A percentile compares a stretch with the other conserved stretches of the same genome.
Conservation (phyloP, 2,797 vertebrate genomes). For the Rhodeus uyekii region DNA sequence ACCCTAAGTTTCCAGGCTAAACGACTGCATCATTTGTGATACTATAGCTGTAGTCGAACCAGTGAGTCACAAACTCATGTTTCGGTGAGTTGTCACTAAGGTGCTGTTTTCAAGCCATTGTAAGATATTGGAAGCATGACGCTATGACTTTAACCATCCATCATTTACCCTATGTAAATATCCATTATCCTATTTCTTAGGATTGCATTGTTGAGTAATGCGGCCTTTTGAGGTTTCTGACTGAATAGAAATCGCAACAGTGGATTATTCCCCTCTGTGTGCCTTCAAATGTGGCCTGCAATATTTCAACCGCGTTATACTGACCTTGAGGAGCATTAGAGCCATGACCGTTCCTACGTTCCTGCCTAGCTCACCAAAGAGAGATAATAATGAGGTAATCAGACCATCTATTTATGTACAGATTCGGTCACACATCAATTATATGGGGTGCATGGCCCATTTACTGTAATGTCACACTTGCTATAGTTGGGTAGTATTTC, state of each 20-base stretch:
- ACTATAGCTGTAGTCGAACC: neutral
- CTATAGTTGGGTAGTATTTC: conserved; percentile 32
- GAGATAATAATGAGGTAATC: conserved; percentile 36
- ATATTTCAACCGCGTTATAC: conserved; percentile 23
- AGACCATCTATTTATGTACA: conserved; percentile 52
- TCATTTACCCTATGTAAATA: conserved; percentile 17
- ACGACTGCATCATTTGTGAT: neutral
- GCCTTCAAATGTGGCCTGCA: conserved; percentile 24
- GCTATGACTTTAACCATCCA: neutral
- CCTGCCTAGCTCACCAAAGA: conserved; percentile 35
- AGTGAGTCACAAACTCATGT: too few relatives aligned
- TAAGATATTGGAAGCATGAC: conserved; percentile 6
- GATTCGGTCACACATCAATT: conserved; percentile 46
- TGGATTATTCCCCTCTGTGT: conserved; percentile 11
- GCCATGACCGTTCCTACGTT: conserved; percentile 22
- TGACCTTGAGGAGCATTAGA: conserved; percentile 42
- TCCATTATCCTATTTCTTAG: neutral
- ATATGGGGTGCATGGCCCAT: conserved; percentile 41
- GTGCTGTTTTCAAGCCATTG: neutral
- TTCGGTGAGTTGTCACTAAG: neutral
- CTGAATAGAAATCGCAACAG: conserved; percentile 11
- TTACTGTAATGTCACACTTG: conserved; percentile 45
- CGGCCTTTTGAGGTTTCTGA: conserved; percentile 2
- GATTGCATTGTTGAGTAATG: conserved; percentile 6
- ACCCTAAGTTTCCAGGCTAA: neutral